These are phyloP conservation scores for Drosophila prolongata DNA, from an alignment of 2,888 invertebrate genomes.

Conservation along the genomic window DNA sequence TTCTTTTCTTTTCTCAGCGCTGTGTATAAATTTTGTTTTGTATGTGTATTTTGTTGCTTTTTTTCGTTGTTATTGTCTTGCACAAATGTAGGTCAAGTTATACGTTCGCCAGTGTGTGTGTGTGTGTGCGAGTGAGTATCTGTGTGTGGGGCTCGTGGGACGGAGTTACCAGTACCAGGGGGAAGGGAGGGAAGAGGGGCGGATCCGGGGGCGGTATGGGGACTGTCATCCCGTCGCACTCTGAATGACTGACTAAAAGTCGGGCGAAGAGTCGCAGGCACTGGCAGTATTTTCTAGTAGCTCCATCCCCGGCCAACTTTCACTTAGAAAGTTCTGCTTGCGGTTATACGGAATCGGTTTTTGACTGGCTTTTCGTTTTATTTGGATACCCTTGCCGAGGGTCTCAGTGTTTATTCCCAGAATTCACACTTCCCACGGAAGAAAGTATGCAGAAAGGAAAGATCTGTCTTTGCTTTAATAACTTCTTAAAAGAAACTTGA, in stretches of 20 bases:
- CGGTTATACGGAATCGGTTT: slow-evolving; percentile 61
- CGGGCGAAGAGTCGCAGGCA: slow-evolving; percentile 38
- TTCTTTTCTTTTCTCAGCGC: slow-evolving; percentile 69
- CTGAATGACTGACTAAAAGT: slow-evolving; percentile 51
- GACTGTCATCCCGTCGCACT: slow-evolving; percentile 41
- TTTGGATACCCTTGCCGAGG: slow-evolving; percentile 34
- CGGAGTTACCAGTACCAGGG: slow-evolving; percentile 50
- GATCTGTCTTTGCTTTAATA: not conserved
- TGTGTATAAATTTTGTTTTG: slow-evolving; percentile 56
- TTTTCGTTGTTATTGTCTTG: slow-evolving; percentile 79
- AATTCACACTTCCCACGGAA: slow-evolving; percentile 8
- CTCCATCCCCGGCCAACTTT: slow-evolving; percentile 74
- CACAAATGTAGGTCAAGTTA: slow-evolving; percentile 83
- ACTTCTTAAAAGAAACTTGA: not conserved
- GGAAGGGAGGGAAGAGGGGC: slow-evolving; percentile 22
- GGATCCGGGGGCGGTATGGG: slow-evolving; percentile 14
- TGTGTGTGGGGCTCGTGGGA: slow-evolving; percentile 62
- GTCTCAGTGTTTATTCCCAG: not conserved
- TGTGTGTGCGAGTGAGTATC: slow-evolving; percentile 24
- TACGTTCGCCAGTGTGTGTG: slow-evolving; percentile 62
- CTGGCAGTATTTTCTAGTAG: slow-evolving; percentile 69
- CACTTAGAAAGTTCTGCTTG: slow-evolving; percentile 84
- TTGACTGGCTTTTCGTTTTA: slow-evolving; percentile 39
- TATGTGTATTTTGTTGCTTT: slow-evolving; percentile 42
- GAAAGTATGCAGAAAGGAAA: not conserved